phyloP scores from a whole-genome alignment of 2,113 vertebrate genomes.

The Sialia sialis region DNA sequence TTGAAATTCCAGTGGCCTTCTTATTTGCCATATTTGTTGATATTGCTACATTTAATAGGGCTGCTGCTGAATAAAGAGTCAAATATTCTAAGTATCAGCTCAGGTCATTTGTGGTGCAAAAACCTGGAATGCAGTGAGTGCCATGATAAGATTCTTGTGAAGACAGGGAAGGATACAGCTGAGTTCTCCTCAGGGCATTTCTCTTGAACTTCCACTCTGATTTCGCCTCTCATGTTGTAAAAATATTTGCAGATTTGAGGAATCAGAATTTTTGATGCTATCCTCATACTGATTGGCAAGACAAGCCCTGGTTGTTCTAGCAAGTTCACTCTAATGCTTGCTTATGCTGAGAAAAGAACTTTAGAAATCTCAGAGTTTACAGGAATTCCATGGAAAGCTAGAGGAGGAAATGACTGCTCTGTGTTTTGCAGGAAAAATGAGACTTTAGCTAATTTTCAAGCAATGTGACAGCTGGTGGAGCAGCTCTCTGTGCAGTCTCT shows the following conservation, averaged over 20 bases:
- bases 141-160: not conserved
- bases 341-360: not conserved
- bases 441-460: not conserved
- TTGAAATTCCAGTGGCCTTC: not conserved
- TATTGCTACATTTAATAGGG: not conserved
- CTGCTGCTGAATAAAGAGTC: not conserved
- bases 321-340: not conserved
- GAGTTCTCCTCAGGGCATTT: not conserved
- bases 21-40: not conserved
- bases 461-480: not conserved
- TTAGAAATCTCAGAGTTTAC: not conserved
- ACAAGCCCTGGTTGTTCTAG: not conserved
- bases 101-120: not conserved
- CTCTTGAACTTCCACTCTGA: not conserved
- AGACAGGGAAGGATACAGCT: not conserved
- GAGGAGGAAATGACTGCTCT: not conserved
- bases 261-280: not conserved
- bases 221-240: not conserved
- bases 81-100: not conserved
- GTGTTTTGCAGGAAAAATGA: not conserved
- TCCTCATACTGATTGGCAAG: not conserved
- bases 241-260: not conserved
- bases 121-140: not conserved
- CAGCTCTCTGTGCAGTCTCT: not conserved
- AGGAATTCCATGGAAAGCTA: not conserved